Evolutionary conservation across 2,888 invertebrate genomes (phyloP), one percentile per base, ranked within the genome.

Genomic region (Fragum sueziense): DNA sequence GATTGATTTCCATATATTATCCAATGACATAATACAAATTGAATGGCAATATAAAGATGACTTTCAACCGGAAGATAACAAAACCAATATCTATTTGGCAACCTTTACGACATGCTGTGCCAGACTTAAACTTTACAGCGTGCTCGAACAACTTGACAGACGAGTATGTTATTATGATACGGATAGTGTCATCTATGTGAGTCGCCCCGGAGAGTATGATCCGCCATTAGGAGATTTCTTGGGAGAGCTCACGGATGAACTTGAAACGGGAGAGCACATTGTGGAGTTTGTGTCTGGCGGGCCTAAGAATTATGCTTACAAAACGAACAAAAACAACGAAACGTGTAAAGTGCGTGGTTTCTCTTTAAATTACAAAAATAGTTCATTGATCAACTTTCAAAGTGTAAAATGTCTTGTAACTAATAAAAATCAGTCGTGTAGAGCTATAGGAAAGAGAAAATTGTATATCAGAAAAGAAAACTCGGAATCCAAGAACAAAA

Each of bases 231-330:
- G 91, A 25, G 85, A 87, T 70, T 89, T 82, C 72, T 69, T 92
- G 33, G 90, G 91, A 1, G 90, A 93, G 54, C 78, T 93, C 82
- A 92, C 90, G 0, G 88, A 93, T 79, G 93, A 93, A 75, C 52
- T 93, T 0, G 51, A 33, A 86, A 20, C 2, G 3, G 90, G 76
- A 91, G 70, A 76, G 20, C 37, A 76, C 54, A 70, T 76, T 37
- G 54, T 65, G 54, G 76, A 76, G 70, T 76, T 91, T 81, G 88
- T 91, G 14, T 86, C 87, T 47, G 90, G 88, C 0, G 93, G 92
- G 0, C 90, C 91, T 3, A 93, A 92, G 79, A 91, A 89, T 74
- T 91, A 92, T 75, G 87, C 85, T 0, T 91, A 88, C 70, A 84
- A 80, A 76, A 88, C 77, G 17, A 51, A 57, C n/a, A 61, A 25